Percentiles rank a stretch among this genome's conserved stretches.
Evolutionary conservation across 1,140 invertebrate genomes (phyloP).

Genomic region (Eufriesea mexicana): DNA sequence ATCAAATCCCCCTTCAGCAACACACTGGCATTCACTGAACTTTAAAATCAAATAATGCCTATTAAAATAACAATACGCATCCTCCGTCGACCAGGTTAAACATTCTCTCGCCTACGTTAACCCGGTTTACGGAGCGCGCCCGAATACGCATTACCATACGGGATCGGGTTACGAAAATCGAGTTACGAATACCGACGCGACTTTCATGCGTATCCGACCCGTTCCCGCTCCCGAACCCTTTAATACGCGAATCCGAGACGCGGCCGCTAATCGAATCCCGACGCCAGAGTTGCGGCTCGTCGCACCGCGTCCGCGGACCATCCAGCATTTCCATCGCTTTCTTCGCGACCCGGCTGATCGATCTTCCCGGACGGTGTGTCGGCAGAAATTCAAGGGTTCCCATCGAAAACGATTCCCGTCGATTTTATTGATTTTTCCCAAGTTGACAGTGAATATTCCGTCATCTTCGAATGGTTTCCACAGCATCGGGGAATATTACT

Average conservation of each 20-base stretch:
- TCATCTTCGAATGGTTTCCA: too few relatives aligned
- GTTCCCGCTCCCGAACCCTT: slow-evolving; percentile 44
- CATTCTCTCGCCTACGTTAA: slow-evolving; percentile 79
- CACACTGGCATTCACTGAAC: slow-evolving; percentile 81
- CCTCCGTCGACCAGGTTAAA: slow-evolving; percentile 78
- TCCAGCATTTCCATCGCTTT: too few relatives aligned
- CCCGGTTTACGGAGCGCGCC: slow-evolving; percentile 45
- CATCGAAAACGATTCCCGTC: too few relatives aligned
- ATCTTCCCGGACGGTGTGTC: too few relatives aligned
- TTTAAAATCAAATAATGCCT: slow-evolving; percentile 83
- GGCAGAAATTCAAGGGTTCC: too few relatives aligned
- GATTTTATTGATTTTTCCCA: too few relatives aligned
- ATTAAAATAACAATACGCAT: slow-evolving; percentile 83
- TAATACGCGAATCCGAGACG: slow-evolving; percentile 62
- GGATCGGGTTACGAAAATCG: slow-evolving; percentile 82
- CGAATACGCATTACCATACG: slow-evolving; percentile 78
- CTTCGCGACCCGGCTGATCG: too few relatives aligned
- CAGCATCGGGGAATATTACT: too few relatives aligned
- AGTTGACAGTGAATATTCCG: too few relatives aligned
- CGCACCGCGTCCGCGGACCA: neutral
- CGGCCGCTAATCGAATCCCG: slow-evolving; percentile 36
- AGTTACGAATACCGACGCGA: slow-evolving; percentile 73
- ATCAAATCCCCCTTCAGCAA: slow-evolving; percentile 80
- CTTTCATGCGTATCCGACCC: slow-evolving; percentile 67
- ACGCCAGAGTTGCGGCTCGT: neutral